A percentile compares a stretch with the other conserved stretches of the same genome.
Conservation (phyloP, 2,797 vertebrate species). For the Acanthurus lineatus region DNA sequence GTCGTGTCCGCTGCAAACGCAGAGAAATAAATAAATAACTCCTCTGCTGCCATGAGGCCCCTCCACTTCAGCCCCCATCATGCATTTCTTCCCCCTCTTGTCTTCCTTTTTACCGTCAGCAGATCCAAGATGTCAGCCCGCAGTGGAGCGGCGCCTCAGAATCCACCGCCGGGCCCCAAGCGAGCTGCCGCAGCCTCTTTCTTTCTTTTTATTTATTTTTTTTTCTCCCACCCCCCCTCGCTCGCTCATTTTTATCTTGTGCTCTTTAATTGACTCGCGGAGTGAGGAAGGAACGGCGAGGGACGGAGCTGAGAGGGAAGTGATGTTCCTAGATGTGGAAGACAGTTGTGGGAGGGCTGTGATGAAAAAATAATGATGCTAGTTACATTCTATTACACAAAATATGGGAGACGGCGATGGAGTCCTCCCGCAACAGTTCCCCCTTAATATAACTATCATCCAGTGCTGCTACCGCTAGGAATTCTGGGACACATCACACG, state of each 20-base stretch:
- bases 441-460: constrained; percentile 69
- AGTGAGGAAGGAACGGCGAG: constrained; percentile 46
- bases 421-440: constrained; percentile 59
- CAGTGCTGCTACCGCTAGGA: constrained; percentile 48
- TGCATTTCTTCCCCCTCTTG: not conserved
- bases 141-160: constrained; percentile 20
- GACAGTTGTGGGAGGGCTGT: constrained; percentile 75
- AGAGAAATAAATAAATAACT: not conserved
- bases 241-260: constrained; percentile 62
- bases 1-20: not conserved
- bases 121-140: constrained; percentile 22
- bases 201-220: too few species aligned
- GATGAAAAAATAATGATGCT: constrained; percentile 82
- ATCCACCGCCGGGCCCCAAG: constrained; percentile 12
- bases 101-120: not conserved
- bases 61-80: constrained; percentile 8
- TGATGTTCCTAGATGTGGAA: constrained; percentile 74
- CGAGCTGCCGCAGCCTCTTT: not conserved
- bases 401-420: constrained; percentile 66
- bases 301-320: constrained; percentile 53
- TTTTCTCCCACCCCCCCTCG: too few species aligned
- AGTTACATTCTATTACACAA: constrained; percentile 77
- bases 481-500: constrained; percentile 60
- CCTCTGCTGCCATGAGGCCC: constrained; percentile 12
- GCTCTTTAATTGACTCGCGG: constrained; percentile 77